Evolutionary conservation across 2,888 invertebrate genomes (phyloP).

Genomic region (Galerucella pusilla): DNA sequence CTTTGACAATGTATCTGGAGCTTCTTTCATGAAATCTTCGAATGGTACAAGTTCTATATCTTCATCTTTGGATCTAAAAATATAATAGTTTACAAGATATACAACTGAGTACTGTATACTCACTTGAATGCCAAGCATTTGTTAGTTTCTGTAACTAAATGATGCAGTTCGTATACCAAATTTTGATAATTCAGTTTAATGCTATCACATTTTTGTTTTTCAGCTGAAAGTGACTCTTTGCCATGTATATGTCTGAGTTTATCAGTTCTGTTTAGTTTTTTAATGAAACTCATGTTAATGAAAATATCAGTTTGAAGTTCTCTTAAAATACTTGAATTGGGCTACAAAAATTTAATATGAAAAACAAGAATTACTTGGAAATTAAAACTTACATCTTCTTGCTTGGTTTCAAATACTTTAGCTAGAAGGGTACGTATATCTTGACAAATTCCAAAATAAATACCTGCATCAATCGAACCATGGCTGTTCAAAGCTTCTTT

Average conservation of each 20-base stretch:
- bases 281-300: conserved; percentile 82
- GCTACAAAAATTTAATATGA: conserved; percentile 62
- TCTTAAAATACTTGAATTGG: conserved; percentile 45
- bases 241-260: conserved; percentile 88
- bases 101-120: conserved; percentile 47
- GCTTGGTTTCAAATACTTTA: conserved; percentile 70
- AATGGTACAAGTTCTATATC: conserved; percentile 88
- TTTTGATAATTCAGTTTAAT: conserved; percentile 93
- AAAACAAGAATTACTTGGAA: conserved; percentile 12
- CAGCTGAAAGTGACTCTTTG: conserved; percentile 82
- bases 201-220: conserved; percentile 90
- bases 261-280: conserved; percentile 90
- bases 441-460: conserved; percentile 77
- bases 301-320: conserved; percentile 71
- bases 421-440: conserved; percentile 76
- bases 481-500: conserved; percentile 75
- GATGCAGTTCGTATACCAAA: conserved; percentile 92
- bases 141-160: conserved; percentile 93
- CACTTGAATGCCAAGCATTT: conserved; percentile 94
- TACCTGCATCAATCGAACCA: conserved; percentile 74
- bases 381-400: conserved; percentile 36
- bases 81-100: not conserved
- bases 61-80: conserved; percentile 86
- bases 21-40: conserved; percentile 85
- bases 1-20: conserved; percentile 70